phyloP scores from a whole-genome alignment of 2,113 vertebrate genomes.

The Apteryx mantelli region DNA sequence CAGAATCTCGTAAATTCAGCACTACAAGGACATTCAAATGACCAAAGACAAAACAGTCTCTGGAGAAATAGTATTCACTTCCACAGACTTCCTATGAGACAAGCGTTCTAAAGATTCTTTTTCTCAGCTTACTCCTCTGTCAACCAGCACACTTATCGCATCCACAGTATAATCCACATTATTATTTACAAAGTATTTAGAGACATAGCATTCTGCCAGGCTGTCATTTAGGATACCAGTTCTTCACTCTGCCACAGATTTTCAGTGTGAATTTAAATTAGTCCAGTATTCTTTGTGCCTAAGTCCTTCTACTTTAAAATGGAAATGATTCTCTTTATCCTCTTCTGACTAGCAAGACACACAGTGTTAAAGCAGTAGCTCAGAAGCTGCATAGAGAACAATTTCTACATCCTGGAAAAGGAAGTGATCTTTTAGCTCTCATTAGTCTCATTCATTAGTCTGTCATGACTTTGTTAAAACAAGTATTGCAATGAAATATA shows the following conservation, averaged over 20 bases:
- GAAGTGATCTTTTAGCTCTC: neutral
- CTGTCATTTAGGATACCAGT: neutral
- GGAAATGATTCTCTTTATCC: neutral
- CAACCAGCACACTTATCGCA: neutral
- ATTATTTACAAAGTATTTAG: neutral
- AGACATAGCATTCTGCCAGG: neutral
- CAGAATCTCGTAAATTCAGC: neutral
- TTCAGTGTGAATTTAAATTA: neutral
- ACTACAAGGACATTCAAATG: neutral
- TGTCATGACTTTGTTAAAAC: neutral
- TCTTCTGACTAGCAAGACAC: neutral
- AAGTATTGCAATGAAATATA: neutral
- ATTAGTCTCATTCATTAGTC: neutral
- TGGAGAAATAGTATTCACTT: neutral
- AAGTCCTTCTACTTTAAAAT: neutral
- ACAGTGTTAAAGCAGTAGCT: neutral
- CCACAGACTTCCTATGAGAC: neutral
- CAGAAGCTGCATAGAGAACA: neutral
- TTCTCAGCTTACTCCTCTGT: neutral
- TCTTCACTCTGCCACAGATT: neutral
- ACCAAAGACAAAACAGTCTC: neutral
- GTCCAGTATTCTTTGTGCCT: neutral
- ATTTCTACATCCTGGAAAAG: neutral
- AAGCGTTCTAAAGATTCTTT: neutral
- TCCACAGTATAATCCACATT: neutral